Evolutionary conservation across 2,113 vertebrate species (phyloP), one percentile per base, ranked within the genome.

Genomic region (Montifringilla adamsi): DNA sequence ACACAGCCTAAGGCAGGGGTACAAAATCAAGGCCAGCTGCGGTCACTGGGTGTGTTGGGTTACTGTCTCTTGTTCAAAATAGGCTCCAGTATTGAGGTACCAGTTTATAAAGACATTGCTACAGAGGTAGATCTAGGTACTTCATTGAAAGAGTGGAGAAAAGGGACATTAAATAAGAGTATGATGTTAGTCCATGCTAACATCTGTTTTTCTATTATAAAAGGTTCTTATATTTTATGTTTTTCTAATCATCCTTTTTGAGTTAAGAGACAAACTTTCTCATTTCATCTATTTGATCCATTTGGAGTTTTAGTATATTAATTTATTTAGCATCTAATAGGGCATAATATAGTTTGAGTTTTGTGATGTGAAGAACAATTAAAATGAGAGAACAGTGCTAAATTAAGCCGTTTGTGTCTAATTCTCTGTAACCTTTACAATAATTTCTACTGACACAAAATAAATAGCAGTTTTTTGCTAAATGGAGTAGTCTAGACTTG

Each of bases 21-120:
- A 37, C 33, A 67, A 86, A 37, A 64, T 14, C 26, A 21, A 8
- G 30, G 0, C 0, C 27, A 44, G 69, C 35, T 64, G 11, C 2
- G 6, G 13, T 39, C 35, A 33, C 9, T 31, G 41, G 24, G 11
- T 37, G 11, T 37, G 15, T 49, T 64, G 59, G 22, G 27, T 13
- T 41, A 33, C 31, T 69, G 21, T 24, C 19, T 9, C 9, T 30
- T 63, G 15, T 3, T 77, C 41, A 37, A 49, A 74, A 52, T 9
- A 64, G 31, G 46, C 46, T 64, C 31, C 66, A 37, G 55, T 77
- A 27, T 2, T 31, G 75, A 76, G 27, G 19, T 35, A 59, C 31
- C 30, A 49, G 20, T 44, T 69, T 56, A 14, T 20, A 19, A 90
- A 64, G 33, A 6, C 41, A 20, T 30, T 79, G 87, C 56, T 47